Conservation (phyloP, 2,888 invertebrate species). For the Agriopis marginaria region DNA sequence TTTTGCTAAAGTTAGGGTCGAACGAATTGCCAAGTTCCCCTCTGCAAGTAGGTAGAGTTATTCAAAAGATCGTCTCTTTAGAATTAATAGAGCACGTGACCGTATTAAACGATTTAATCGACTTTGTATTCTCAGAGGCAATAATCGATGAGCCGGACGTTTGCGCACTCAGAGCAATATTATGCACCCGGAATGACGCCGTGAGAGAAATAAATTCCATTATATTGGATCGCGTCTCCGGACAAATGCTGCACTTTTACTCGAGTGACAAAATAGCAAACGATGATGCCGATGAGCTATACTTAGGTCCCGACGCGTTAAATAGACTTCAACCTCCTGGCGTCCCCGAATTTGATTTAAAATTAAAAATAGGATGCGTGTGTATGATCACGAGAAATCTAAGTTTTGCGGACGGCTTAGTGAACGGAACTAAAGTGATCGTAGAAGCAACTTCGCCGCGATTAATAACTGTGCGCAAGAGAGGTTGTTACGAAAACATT, state of each 20-base stretch:
- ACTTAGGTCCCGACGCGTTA: slow-evolving; percentile 10
- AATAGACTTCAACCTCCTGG: slow-evolving; percentile 11
- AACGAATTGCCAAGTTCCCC: too few species aligned
- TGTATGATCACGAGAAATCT: slow-evolving; percentile 22
- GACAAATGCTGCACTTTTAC: slow-evolving; percentile 2
- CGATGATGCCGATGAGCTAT: slow-evolving; percentile 12
- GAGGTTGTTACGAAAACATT: not conserved
- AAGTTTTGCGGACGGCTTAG: slow-evolving; percentile 12
- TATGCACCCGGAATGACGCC: slow-evolving; percentile 8
- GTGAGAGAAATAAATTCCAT: slow-evolving; percentile 10
- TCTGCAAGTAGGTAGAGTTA: not conserved
- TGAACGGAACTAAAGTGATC: slow-evolving; percentile 1
- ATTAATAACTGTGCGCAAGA: slow-evolving; percentile 11
- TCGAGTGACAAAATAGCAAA: slow-evolving; percentile 3
- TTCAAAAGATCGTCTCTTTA: slow-evolving; percentile 11
- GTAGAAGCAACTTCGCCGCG: slow-evolving; percentile 11
- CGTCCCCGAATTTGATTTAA: slow-evolving; percentile 9
- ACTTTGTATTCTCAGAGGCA: slow-evolving; percentile 11
- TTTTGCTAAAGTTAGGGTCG: slow-evolving; percentile 22
- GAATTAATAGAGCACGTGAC: slow-evolving; percentile 10
- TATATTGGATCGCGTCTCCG: slow-evolving; percentile 11
- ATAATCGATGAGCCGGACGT: slow-evolving; percentile 3
- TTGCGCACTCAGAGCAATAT: slow-evolving; percentile 6
- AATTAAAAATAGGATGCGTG: slow-evolving; percentile 13
- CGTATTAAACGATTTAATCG: slow-evolving; percentile 3